Percentiles rank a stretch among this genome's conserved stretches.
phyloP scores from a whole-genome alignment of 2,113 vertebrate species.

The Carettochelys insculpta region DNA sequence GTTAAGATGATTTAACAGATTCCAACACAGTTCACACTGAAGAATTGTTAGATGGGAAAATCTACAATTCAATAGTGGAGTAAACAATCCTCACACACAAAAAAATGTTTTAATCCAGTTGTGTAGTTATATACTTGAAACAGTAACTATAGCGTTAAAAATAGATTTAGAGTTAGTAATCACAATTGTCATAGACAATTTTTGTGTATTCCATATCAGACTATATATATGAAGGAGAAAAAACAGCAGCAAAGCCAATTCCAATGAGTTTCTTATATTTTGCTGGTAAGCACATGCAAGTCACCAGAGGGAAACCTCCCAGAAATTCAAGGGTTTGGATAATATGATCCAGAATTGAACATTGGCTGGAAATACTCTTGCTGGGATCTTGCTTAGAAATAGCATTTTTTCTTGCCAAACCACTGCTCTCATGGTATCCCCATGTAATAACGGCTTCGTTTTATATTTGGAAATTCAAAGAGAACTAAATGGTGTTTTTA shows the following conservation, averaged over 20 bases:
- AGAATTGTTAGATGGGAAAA: not conserved
- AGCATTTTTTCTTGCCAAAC: slow-evolving; percentile 62
- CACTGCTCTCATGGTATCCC: slow-evolving; percentile 62
- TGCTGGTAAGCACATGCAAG: slow-evolving; percentile 60
- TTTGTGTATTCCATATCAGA: not conserved
- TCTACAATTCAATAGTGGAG: slow-evolving; percentile 8
- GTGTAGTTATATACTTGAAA: slow-evolving; percentile 36
- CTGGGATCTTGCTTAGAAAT: slow-evolving; percentile 71
- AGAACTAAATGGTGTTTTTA: slow-evolving; percentile 13
- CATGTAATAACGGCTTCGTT: slow-evolving; percentile 54
- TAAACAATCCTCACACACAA: slow-evolving; percentile 11
- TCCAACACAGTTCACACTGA: not conserved
- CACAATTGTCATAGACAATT: slow-evolving; percentile 30
- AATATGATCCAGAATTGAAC: slow-evolving; percentile 61
- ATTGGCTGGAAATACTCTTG: slow-evolving; percentile 66
- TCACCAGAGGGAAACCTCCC: slow-evolving; percentile 67
- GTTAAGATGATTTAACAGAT: slow-evolving; percentile 24
- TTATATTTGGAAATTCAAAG: slow-evolving; percentile 57
- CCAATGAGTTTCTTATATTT: slow-evolving; percentile 23
- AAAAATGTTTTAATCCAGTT: not conserved
- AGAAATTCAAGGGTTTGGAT: slow-evolving; percentile 66
- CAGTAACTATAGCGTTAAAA: slow-evolving; percentile 63
- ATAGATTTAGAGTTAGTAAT: slow-evolving; percentile 57
- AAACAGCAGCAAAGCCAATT: slow-evolving; percentile 19
- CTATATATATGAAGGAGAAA: not conserved